These are phyloP conservation scores for Cynoglossus semilaevis DNA, from an alignment of 2,113 vertebrate genomes.

Conservation along the genomic window DNA sequence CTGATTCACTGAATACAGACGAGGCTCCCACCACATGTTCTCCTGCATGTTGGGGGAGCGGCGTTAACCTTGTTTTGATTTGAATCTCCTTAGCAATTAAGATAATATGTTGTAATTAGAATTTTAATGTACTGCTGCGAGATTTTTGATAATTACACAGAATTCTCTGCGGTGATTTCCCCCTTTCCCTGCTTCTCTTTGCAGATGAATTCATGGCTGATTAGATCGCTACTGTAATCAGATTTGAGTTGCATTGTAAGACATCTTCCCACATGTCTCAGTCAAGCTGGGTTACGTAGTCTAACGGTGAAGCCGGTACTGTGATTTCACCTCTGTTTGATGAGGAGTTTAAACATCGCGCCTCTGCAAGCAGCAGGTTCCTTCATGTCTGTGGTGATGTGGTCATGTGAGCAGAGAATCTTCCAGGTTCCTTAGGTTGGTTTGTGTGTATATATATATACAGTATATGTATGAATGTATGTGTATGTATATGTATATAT, in stretches of 20 bases:
- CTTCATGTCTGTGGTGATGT: background rate
- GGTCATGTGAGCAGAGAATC: too few species aligned
- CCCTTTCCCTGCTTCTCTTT: conserved; percentile 66
- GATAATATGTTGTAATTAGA: conserved; percentile 79
- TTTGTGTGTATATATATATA: too few species aligned
- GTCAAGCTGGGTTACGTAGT: conserved; percentile 55
- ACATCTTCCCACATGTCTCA: conserved; percentile 59
- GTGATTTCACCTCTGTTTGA: conserved; percentile 36
- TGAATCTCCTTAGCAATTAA: conserved; percentile 78
- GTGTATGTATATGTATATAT: too few species aligned
- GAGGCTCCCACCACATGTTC: conserved; percentile 65
- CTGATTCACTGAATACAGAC: conserved; percentile 73
- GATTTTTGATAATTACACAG: conserved; percentile 76
- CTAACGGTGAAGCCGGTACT: conserved; percentile 42
- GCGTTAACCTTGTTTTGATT: conserved; percentile 78
- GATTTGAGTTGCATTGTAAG: conserved; percentile 66
- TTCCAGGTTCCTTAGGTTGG: too few species aligned
- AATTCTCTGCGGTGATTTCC: conserved; percentile 73
- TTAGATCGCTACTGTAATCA: conserved; percentile 74
- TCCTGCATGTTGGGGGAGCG: conserved; percentile 67
- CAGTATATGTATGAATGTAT: too few species aligned
- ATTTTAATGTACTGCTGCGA: conserved; percentile 76
- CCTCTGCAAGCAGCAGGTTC: conserved; percentile 33
- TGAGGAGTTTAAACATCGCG: conserved; percentile 19
- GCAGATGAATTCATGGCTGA: conserved; percentile 75